These are phyloP conservation scores for Pseudotriccus pelzelni DNA, from an alignment of 2,797 vertebrate species.

Conservation along the genomic window DNA sequence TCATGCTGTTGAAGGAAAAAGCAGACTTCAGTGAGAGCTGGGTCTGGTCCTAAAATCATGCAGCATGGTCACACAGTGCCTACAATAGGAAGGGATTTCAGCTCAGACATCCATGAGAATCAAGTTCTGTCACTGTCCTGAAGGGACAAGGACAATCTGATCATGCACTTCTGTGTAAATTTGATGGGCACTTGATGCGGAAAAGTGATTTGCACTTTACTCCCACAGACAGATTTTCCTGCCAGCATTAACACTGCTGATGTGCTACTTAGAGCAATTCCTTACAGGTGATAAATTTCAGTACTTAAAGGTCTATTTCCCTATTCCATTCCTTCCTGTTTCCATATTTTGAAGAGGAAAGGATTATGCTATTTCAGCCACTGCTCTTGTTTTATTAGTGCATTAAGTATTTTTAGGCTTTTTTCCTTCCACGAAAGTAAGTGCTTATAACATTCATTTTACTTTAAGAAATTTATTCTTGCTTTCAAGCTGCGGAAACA, in stretches of 20 bases:
- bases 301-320: neutral
- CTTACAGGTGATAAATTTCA: constrained; percentile 10
- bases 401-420: constrained; percentile 25
- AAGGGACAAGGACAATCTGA: neutral
- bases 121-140: neutral
- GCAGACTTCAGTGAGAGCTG: neutral
- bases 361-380: constrained; percentile 22
- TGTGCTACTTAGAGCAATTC: neutral
- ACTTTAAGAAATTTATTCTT: constrained; percentile 62
- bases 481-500: constrained; percentile 64
- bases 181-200: neutral
- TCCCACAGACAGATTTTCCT: neutral
- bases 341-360: constrained; percentile 3
- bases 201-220: neutral
- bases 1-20: neutral
- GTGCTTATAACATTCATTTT: constrained; percentile 63
- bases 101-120: neutral
- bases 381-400: neutral
- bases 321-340: neutral
- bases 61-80: neutral
- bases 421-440: constrained; percentile 35
- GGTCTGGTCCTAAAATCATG: neutral
- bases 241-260: neutral
- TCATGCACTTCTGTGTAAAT: too few species aligned
- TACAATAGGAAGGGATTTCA: neutral